Evolutionary conservation across 2,888 invertebrate species (phyloP).

Genomic region (Scrobipalpa atriplicella): DNA sequence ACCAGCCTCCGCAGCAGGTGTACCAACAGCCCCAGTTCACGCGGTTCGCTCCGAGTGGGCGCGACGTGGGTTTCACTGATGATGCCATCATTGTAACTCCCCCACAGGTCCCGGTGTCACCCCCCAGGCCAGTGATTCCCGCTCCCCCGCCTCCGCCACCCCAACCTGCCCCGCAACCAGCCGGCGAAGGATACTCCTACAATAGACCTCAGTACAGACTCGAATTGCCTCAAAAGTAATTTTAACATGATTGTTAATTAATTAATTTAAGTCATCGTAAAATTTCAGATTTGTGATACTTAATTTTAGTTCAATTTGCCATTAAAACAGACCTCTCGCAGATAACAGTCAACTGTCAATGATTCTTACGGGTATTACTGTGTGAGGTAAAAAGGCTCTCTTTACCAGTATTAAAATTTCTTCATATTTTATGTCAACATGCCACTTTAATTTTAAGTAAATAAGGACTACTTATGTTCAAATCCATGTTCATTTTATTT

Average conservation of each 20-base stretch:
- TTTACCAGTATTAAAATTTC: slow-evolving; percentile 20
- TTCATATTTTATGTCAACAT: not conserved
- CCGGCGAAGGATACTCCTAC: slow-evolving; percentile 64
- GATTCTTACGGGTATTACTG: slow-evolving; percentile 34
- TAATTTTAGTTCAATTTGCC: slow-evolving; percentile 7
- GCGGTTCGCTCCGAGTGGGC: slow-evolving; percentile 54
- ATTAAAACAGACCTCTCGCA: not conserved
- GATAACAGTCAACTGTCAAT: slow-evolving; percentile 9
- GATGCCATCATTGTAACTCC: slow-evolving; percentile 76
- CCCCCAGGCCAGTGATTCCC: slow-evolving; percentile 49
- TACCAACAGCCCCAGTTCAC: slow-evolving; percentile 45
- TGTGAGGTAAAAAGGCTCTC: slow-evolving; percentile 34
- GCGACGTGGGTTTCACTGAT: slow-evolving; percentile 72
- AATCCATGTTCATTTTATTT: slow-evolving; percentile 22
- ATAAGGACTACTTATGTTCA: slow-evolving; percentile 19
- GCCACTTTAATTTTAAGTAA: not conserved
- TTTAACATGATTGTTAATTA: not conserved
- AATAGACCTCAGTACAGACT: slow-evolving; percentile 71
- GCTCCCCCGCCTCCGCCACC: slow-evolving; percentile 41
- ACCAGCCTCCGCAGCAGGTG: slow-evolving; percentile 36
- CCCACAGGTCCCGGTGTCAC: slow-evolving; percentile 62
- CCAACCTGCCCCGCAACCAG: slow-evolving; percentile 45
- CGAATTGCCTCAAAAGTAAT: slow-evolving; percentile 69
- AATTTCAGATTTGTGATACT: slow-evolving; percentile 8
- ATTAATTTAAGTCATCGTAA: not conserved